phyloP scores from a whole-genome alignment of 2,113 vertebrate genomes.

The Osmerus eperlanus region DNA sequence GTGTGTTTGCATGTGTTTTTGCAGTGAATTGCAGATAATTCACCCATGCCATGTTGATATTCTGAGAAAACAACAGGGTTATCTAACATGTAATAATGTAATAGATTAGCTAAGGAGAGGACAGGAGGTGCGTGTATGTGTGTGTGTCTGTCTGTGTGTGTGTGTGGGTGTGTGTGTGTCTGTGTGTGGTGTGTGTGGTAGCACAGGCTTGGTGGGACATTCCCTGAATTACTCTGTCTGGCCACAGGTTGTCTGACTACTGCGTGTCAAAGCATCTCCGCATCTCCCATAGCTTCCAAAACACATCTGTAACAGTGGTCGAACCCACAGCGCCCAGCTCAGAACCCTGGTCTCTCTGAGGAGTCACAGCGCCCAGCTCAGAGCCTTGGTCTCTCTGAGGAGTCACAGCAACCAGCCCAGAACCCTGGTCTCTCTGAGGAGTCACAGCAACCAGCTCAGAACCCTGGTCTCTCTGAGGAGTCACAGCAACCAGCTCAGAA shows the following conservation, averaged over 20 bases:
- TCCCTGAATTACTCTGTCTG: constrained; percentile 30
- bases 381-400: constrained; percentile 9
- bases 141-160: background rate
- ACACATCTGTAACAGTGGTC: constrained; percentile 20
- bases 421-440: background rate
- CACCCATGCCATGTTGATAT: too few relatives aligned
- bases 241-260: constrained; percentile 28
- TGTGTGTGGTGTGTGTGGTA: constrained; percentile 15
- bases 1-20: background rate
- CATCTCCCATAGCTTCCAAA: constrained; percentile 32
- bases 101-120: too few relatives aligned
- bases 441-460: background rate
- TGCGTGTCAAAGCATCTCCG: constrained; percentile 29
- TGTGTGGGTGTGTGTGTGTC: background rate
- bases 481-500: constrained; percentile 22
- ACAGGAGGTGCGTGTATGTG: background rate
- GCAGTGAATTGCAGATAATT: too few relatives aligned
- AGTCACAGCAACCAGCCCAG: too few relatives aligned
- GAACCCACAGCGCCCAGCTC: background rate
- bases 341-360: background rate
- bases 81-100: too few relatives aligned
- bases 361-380: constrained; percentile 18
- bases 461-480: background rate
- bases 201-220: constrained; percentile 22
- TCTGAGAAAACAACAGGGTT: too few relatives aligned